Conservation (phyloP, 2,113 vertebrate genomes). For the Cygnus buccinator region DNA sequence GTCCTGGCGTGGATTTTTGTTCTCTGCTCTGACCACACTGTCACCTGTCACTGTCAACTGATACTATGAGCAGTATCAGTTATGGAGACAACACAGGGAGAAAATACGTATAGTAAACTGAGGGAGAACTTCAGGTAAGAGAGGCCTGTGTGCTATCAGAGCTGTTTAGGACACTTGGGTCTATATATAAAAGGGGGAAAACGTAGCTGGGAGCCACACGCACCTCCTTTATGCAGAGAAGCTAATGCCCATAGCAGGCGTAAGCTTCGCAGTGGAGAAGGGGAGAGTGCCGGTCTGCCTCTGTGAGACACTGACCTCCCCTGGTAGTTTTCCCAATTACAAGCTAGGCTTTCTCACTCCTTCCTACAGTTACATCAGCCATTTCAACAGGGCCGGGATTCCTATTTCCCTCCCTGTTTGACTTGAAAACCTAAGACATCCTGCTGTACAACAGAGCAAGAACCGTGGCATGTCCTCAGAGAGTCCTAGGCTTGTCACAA, state of each 20-base stretch:
- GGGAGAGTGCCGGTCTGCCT: not conserved
- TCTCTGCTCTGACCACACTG: not conserved
- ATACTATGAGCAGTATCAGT: not conserved
- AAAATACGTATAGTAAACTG: not conserved
- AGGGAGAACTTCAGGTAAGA: not conserved
- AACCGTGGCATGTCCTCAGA: not conserved
- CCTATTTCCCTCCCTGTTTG: not conserved
- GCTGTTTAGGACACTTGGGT: not conserved
- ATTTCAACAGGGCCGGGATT: not conserved
- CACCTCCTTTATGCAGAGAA: fast-evolving
- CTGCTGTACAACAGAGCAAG: not conserved
- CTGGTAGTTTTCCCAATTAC: conserved; percentile 8
- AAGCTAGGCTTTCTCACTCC: not conserved
- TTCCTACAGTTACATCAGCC: fast-evolving
- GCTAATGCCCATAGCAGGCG: fast-evolving
- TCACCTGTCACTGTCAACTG: not conserved
- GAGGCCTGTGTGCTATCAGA: not conserved
- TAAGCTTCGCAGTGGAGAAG: fast-evolving
- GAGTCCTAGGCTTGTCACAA: not conserved
- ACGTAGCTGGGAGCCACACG: fast-evolving
- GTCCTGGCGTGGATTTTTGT: not conserved
- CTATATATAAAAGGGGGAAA: too few relatives aligned
- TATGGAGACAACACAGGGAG: not conserved
- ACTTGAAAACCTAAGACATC: not conserved
- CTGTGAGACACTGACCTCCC: conserved; percentile 44